A percentile compares a stretch with the other conserved stretches of the same genome.
phyloP scores from a whole-genome alignment of 1,140 invertebrate species.

The Lysiphlebus fabarum region DNA sequence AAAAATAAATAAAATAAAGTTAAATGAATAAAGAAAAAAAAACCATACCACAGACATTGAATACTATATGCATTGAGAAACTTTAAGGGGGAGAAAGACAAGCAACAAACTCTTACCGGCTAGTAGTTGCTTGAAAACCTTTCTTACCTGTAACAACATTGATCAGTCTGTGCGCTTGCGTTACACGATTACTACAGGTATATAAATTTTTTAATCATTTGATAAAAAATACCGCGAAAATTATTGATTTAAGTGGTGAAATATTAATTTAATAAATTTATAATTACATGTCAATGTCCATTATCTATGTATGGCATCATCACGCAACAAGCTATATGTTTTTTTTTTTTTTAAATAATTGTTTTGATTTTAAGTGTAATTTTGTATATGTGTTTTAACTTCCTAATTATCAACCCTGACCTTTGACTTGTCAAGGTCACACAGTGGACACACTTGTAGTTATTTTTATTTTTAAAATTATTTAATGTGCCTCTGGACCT shows the following conservation, averaged over 20 bases:
- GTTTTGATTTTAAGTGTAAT: conserved; percentile 15
- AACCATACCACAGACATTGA: conserved; percentile 2
- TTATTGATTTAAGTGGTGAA: no score
- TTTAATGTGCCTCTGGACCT: no score
- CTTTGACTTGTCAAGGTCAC: conserved; percentile 21
- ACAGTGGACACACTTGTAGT: not conserved
- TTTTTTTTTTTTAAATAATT: no score
- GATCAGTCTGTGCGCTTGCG: conserved; percentile 26
- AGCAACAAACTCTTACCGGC: conserved; percentile 38
- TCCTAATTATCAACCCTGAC: conserved; percentile 7
- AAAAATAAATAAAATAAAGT: no score
- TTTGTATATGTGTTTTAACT: conserved; percentile 14
- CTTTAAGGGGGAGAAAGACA: conserved; percentile 41
- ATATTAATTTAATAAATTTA: no score
- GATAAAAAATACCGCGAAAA: not conserved
- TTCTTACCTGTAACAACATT: conserved; percentile 41
- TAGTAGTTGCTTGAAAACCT: conserved; percentile 48
- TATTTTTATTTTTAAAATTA: no score
- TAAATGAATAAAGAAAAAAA: not conserved
- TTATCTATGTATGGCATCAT: no score
- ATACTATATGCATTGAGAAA: conserved; percentile 40
- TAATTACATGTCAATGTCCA: no score
- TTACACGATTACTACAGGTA: no score
- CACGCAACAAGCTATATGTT: no score
- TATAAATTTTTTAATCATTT: not conserved